Base-by-base conservation (phyloP, 2,113 vertebrate genomes). In the Neolamprologus kungweensis region DNA sequence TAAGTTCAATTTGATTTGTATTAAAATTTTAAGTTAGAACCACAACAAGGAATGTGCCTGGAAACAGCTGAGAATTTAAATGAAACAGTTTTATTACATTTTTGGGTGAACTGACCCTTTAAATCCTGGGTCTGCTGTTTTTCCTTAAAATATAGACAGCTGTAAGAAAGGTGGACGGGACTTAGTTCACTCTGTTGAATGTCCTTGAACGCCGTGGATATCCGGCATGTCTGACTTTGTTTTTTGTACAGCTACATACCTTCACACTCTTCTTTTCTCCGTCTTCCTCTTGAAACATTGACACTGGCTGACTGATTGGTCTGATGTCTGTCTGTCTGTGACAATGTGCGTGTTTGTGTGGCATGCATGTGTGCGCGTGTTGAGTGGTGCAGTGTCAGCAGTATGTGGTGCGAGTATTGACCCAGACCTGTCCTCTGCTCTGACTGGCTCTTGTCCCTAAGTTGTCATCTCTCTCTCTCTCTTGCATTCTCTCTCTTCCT, bases 371-470 rank as follows among this genome's bases (percentile, higher is more conserved):
- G 65, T 73, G 51, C 50, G 82, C 82, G 85, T 91, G 91, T 90
- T 87, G 86, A 90, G 82, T 37, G 26, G 82, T 95, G 95, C 94
- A 84, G 88, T 89, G 95, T 96, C 95, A 96, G 95, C 95, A 94
- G 87, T 87, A 93, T 93, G 90, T 91, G 90, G 88, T 87, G 89
- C 86, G 87, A 94, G 91, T 93, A 95, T 96, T 95, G 94, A 95
- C 95, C 94, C 94, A 92, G 87, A 88, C 81, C 93, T 93, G 94
- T 95, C 93, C 92, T 96, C 93, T 94, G 92, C 91, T 95, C 91
- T 94, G 94, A 94, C 94, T 95, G 92, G 91, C 93, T 93, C 89
- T 94, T 95, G 95, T 96, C 93, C 92, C 92, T 94, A 91, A 91
- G 92, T 90, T 95, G 92, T 95, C 93, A 93, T 91, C 86, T 87